A percentile compares a stretch with the other conserved stretches of the same genome.
Evolutionary conservation across 2,113 vertebrate genomes (phyloP).

Genomic region (Ctenomys sociabilis): DNA sequence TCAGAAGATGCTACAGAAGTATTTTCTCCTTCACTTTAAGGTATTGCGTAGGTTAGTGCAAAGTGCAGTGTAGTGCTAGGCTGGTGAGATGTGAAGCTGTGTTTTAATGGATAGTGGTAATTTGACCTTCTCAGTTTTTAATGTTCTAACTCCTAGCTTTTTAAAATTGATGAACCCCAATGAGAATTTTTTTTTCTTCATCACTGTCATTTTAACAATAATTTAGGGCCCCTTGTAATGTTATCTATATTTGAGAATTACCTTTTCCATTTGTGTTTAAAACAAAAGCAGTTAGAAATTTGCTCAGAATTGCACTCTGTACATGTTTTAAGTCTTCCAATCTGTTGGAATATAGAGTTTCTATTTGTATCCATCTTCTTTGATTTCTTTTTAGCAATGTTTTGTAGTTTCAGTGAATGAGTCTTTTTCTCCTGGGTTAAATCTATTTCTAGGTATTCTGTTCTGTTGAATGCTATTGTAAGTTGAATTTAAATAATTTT

Average conservation of each 20-base stretch:
- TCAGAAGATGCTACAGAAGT: background rate
- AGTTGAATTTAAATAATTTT: background rate
- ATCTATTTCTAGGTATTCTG: background rate
- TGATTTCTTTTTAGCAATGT: background rate
- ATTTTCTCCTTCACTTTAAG: background rate
- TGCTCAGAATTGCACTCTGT: background rate
- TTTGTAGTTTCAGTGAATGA: background rate
- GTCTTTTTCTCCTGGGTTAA: background rate
- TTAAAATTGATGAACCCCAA: constrained; percentile 6
- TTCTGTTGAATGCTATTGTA: background rate
- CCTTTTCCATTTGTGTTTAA: background rate
- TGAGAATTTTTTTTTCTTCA: constrained; percentile 5
- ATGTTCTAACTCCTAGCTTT: background rate
- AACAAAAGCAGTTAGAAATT: background rate
- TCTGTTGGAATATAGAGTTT: background rate
- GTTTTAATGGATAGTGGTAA: background rate
- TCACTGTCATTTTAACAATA: background rate
- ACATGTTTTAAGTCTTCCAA: background rate
- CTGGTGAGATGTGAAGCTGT: background rate
- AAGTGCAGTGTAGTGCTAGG: background rate
- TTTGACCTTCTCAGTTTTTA: background rate
- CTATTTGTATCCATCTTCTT: background rate
- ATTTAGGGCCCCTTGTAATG: background rate
- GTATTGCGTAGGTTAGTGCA: background rate
- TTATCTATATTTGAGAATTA: background rate